Conservation (phyloP, 2,113 vertebrate species). For the Marmota monax region DNA sequence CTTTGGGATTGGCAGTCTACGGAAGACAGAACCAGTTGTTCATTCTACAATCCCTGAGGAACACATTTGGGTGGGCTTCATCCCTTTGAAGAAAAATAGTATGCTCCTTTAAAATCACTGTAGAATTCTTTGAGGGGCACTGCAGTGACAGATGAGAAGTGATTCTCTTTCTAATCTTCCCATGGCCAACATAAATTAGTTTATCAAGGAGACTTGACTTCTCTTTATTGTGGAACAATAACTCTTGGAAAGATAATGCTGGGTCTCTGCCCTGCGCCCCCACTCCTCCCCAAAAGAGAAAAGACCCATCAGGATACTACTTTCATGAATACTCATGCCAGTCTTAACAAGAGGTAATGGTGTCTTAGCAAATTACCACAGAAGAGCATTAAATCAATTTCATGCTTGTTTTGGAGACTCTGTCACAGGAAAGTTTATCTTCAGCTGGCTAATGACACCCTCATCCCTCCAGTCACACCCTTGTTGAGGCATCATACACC, state of each 20-base stretch:
- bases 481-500: not conserved
- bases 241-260: constrained; percentile 33
- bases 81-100: not conserved
- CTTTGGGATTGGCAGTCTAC: not conserved
- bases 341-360: not conserved
- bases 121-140: not conserved
- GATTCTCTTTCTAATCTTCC: not conserved
- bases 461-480: not conserved
- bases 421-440: not conserved
- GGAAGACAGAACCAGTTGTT: not conserved
- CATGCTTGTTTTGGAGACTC: not conserved
- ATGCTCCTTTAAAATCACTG: not conserved
- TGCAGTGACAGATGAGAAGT: not conserved
- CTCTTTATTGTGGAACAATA: not conserved
- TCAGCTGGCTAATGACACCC: not conserved
- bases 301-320: not conserved
- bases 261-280: too few species aligned
- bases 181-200: not conserved
- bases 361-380: not conserved
- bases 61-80: not conserved
- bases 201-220: not conserved
- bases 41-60: not conserved
- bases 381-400: not conserved
- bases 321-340: not conserved
- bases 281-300: not conserved